These are phyloP conservation scores for Harmothoe impar DNA, from an alignment of 2,888 invertebrate genomes.

Conservation along the genomic window DNA sequence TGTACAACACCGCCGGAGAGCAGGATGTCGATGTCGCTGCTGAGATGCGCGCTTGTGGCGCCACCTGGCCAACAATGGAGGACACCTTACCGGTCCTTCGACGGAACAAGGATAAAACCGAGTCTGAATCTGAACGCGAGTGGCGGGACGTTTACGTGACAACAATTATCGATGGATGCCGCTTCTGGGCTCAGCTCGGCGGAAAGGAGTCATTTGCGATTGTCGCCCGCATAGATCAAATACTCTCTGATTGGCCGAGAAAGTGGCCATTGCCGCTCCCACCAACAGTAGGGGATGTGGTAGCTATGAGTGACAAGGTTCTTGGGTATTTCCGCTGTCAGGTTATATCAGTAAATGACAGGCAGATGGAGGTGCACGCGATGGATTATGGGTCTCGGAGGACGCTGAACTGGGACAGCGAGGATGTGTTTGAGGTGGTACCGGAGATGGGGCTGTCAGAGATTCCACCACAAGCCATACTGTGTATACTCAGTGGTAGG, in stretches of 20 bases:
- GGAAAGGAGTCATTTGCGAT: constrained; percentile 69
- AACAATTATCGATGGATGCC: constrained; percentile 70
- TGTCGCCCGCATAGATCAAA: constrained; percentile 66
- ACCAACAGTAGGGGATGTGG: neutral
- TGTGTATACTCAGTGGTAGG: constrained; percentile 50
- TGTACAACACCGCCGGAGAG: constrained; percentile 41
- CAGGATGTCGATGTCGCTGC: neutral
- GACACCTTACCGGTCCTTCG: neutral
- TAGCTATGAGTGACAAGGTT: neutral
- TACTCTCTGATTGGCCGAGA: neutral
- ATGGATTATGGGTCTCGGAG: constrained; percentile 17
- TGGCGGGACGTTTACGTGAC: constrained; percentile 74
- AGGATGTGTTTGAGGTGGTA: neutral
- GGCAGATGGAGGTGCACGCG: neutral
- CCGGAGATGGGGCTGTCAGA: neutral
- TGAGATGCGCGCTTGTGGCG: neutral
- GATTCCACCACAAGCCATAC: constrained; percentile 20
- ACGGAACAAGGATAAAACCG: neutral
- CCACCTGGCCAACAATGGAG: neutral
- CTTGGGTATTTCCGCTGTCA: constrained; percentile 38
- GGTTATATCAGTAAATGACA: neutral
- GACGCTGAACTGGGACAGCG: neutral
- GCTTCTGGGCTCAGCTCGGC: constrained; percentile 73
- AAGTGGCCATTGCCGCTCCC: neutral
- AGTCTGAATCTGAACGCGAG: neutral